These are phyloP conservation scores for Euschistus heros DNA, from an alignment of 1,140 invertebrate species.

Conservation along the genomic window DNA sequence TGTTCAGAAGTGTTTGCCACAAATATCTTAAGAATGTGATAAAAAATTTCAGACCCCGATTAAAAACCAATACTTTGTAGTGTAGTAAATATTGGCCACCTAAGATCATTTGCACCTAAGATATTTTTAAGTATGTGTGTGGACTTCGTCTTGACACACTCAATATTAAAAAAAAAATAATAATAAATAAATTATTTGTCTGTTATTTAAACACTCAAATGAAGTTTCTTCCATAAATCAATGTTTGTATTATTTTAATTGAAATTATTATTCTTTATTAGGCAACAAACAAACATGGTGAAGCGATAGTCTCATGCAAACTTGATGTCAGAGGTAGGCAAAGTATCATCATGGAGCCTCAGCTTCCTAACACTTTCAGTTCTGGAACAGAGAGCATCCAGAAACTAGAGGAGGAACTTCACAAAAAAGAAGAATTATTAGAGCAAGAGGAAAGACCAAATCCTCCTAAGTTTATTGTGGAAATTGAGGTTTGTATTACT, in stretches of 20 bases:
- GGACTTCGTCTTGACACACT: too few species aligned
- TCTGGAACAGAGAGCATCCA: conserved; percentile 80
- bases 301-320: conserved; percentile 76
- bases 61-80: too few species aligned
- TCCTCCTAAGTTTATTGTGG: conserved; percentile 73
- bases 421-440: conserved; percentile 73
- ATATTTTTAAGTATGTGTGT: too few species aligned
- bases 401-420: conserved; percentile 76
- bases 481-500: conserved; percentile 46
- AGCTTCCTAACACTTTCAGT: conserved; percentile 73
- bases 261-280: conserved; percentile 21
- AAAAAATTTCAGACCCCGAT: too few species aligned
- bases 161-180: too few species aligned
- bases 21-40: too few species aligned
- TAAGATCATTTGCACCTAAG: too few species aligned
- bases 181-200: background rate
- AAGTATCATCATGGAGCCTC: conserved; percentile 82
- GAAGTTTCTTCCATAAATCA: too few species aligned
- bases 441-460: conserved; percentile 73
- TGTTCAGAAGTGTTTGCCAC: too few species aligned
- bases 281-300: conserved; percentile 80
- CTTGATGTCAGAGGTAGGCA: conserved; percentile 73
- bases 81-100: too few species aligned
- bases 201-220: background rate
- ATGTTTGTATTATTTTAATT: too few species aligned